Conservation (phyloP, 2,888 invertebrate species). For the Brachyptera risi region DNA sequence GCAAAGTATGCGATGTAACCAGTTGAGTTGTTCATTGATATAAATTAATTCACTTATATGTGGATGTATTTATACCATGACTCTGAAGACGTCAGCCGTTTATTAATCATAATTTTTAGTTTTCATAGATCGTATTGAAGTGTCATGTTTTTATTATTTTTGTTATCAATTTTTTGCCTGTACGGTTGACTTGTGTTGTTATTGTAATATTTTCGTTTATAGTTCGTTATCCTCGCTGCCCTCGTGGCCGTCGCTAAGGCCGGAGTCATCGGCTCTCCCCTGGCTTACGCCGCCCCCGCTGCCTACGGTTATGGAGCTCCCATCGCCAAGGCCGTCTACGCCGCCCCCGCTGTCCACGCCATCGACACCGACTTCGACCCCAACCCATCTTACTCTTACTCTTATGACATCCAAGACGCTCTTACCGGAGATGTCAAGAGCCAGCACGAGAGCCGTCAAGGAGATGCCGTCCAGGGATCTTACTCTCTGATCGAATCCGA, state of each 20-base stretch:
- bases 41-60: no score
- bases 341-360: slow-evolving; percentile 2
- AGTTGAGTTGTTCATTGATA: no score
- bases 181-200: no score
- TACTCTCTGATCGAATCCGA: slow-evolving; percentile 32
- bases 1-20: no score
- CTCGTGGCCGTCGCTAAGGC: slow-evolving; percentile 31
- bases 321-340: slow-evolving; percentile 12
- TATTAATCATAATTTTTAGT: no score
- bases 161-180: no score
- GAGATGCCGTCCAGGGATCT: slow-evolving; percentile 30
- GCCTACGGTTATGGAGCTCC: slow-evolving; percentile 14
- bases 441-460: slow-evolving; percentile 30
- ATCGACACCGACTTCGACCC: slow-evolving; percentile 29
- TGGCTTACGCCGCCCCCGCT: slow-evolving; percentile 20
- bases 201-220: no score
- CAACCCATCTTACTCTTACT: slow-evolving; percentile 32
- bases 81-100: no score
- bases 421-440: slow-evolving; percentile 32
- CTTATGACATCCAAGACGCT: slow-evolving; percentile 29
- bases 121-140: slow-evolving; percentile 26
- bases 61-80: no score
- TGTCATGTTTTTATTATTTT: no score
- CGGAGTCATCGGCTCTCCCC: slow-evolving; percentile 29
- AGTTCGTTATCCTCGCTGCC: slow-evolving; percentile 30